phyloP scores from a whole-genome alignment of 2,113 vertebrate genomes.

The Triplophysa tibetana region DNA sequence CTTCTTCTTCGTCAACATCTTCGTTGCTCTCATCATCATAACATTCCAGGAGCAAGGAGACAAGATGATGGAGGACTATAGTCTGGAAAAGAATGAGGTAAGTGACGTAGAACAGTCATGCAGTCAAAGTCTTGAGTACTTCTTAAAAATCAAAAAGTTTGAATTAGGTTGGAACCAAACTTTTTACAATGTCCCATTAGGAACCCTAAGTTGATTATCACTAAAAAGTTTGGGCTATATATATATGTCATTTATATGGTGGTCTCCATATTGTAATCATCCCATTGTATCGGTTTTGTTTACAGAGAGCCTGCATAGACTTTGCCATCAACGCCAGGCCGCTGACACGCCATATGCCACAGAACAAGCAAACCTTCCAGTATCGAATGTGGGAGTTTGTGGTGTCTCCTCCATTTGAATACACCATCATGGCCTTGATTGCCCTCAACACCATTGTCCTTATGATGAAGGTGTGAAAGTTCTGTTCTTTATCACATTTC shows the following conservation, averaged over 20 bases:
- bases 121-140: too few species aligned
- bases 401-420: constrained; percentile 94
- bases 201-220: too few species aligned
- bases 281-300: constrained; percentile 6
- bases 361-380: constrained; percentile 95
- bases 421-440: constrained; percentile 99
- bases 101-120: neutral
- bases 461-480: constrained; percentile 91
- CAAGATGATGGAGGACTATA: constrained; percentile 99
- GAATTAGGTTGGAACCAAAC: too few species aligned
- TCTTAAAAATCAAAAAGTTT: too few species aligned
- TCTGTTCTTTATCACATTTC: neutral
- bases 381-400: constrained; percentile 99
- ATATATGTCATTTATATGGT: neutral
- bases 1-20: constrained; percentile 99
- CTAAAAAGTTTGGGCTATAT: neutral
- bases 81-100: constrained; percentile 98
- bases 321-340: constrained; percentile 95
- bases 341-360: constrained; percentile 93
- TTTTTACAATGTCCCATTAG: too few species aligned
- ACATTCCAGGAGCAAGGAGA: constrained; percentile 98
- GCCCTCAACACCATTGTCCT: constrained; percentile 95
- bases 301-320: constrained; percentile 93
- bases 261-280: neutral
- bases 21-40: constrained; percentile 98